A percentile compares a stretch with the other conserved stretches of the same genome.
Evolutionary conservation across 1,140 invertebrate genomes (phyloP).

Genomic region (Caenorhabditis latens): DNA sequence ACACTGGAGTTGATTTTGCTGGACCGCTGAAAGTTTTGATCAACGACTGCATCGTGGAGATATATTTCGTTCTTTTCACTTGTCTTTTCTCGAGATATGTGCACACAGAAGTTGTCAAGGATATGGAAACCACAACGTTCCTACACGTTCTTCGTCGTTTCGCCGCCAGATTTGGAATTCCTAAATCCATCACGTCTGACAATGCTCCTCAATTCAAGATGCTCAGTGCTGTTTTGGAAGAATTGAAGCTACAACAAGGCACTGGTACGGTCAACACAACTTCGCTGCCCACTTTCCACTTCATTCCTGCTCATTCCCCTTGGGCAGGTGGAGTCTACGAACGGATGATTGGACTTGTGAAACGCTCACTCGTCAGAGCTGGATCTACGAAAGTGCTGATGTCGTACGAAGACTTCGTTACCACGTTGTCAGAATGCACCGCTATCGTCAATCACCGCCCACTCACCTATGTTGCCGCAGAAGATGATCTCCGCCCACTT

Average conservation of each 20-base stretch:
- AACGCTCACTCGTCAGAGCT: neutral
- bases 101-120: neutral
- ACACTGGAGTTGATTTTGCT: neutral
- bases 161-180: neutral
- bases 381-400: neutral
- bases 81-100: neutral
- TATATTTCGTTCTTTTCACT: neutral
- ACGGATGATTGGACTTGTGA: slow-evolving; percentile 27
- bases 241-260: neutral
- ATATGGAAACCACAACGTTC: neutral
- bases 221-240: neutral
- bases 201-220: slow-evolving; percentile 18
- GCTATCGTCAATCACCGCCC: neutral
- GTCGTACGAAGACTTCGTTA: neutral
- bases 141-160: neutral
- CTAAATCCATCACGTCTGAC: neutral
- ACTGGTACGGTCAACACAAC: neutral
- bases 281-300: neutral
- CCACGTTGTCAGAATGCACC: neutral
- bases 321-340: slow-evolving; percentile 51
- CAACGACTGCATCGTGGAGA: neutral
- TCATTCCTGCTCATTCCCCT: slow-evolving; percentile 18
- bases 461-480: neutral
- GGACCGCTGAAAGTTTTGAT: neutral
- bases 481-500: neutral